Percentiles rank a stretch among this genome's conserved stretches.
Evolutionary conservation across 1,140 invertebrate genomes (phyloP).

Genomic region (Bombus difficillimus): DNA sequence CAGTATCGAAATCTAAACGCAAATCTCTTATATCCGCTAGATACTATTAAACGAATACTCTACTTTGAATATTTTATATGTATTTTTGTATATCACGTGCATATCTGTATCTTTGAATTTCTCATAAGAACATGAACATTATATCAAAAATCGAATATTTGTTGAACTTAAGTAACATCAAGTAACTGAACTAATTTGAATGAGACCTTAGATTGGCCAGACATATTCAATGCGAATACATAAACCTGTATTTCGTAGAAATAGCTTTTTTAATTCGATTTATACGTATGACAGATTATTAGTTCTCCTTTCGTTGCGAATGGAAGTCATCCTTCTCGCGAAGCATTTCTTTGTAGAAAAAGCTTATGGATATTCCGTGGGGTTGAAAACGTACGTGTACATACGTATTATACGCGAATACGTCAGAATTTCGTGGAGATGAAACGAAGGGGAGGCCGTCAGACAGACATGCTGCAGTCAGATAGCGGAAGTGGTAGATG

Average conservation of each 20-base stretch:
- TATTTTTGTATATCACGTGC: neutral
- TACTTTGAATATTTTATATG: neutral
- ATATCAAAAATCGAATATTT: no score
- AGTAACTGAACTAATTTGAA: neutral
- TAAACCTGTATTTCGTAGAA: neutral
- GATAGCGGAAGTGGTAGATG: slow-evolving; percentile 77
- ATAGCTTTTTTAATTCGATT: slow-evolving; percentile 15
- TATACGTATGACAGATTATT: slow-evolving; percentile 22
- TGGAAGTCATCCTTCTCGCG: slow-evolving; percentile 17
- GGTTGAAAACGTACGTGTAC: neutral
- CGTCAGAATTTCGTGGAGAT: slow-evolving; percentile 57
- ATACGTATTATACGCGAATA: slow-evolving; percentile 48
- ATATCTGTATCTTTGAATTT: no score
- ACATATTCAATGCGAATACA: no score
- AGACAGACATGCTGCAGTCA: slow-evolving; percentile 59
- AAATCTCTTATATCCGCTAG: no score
- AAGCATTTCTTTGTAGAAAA: slow-evolving; percentile 42
- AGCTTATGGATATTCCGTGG: slow-evolving; percentile 34
- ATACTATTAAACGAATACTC: no score
- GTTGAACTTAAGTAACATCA: no score
- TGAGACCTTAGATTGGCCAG: neutral
- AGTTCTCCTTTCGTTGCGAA: slow-evolving; percentile 19
- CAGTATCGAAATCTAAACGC: no score
- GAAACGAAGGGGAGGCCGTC: slow-evolving; percentile 56
- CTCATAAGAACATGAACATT: no score